These are phyloP conservation scores for Lepidurus couesii DNA, from an alignment of 1,140 invertebrate genomes.

Conservation along the genomic window DNA sequence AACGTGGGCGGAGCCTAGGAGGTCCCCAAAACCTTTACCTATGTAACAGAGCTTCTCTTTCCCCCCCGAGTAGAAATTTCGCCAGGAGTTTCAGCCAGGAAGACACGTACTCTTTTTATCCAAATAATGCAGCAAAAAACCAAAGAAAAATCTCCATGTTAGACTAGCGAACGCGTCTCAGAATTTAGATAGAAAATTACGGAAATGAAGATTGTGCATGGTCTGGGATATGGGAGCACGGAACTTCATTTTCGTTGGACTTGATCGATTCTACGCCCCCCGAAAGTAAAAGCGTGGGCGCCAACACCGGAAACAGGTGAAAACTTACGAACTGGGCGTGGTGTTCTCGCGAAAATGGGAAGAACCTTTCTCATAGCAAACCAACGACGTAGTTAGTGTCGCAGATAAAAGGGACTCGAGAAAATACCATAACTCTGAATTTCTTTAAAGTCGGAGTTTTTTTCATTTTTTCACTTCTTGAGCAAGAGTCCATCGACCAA, in stretches of 20 bases:
- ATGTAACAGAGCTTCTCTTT: neutral
- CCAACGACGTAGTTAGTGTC: neutral
- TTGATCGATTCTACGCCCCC: neutral
- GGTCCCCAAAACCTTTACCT: neutral
- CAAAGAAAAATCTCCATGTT: too few relatives aligned
- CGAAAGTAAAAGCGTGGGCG: neutral
- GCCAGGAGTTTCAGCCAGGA: neutral
- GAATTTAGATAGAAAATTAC: neutral
- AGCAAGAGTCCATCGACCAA: neutral
- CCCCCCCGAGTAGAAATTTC: neutral
- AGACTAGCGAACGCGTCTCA: too few relatives aligned
- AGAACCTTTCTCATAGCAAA: neutral
- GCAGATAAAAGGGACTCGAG: neutral
- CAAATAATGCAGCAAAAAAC: too few relatives aligned
- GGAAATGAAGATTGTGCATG: neutral
- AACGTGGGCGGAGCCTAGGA: neutral
- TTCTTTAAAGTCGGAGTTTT: neutral
- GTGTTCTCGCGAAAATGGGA: constrained; percentile 14
- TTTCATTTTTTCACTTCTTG: neutral
- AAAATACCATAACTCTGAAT: neutral
- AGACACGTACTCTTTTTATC: neutral
- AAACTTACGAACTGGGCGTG: neutral
- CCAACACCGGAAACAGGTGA: constrained; percentile 8
- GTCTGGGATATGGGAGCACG: neutral
- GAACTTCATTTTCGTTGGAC: neutral